Evolutionary conservation across 2,113 vertebrate genomes (phyloP).

Genomic region (Thalassoma bifasciatum): DNA sequence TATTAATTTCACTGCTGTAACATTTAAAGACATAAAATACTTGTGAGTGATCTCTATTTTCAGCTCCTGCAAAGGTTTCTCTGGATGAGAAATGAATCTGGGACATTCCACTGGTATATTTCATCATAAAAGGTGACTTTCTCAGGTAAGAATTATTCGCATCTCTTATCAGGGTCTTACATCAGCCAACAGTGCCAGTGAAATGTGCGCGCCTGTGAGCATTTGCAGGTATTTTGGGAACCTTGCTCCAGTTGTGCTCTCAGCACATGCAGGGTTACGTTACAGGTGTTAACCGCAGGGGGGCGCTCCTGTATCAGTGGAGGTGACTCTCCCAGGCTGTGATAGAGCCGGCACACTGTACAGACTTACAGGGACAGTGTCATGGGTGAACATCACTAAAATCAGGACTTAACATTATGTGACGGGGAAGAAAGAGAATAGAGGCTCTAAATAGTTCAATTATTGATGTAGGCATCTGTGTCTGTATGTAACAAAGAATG

Average conservation of each 20-base stretch:
- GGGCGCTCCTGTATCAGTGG: slow-evolving; percentile 38
- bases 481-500: background rate
- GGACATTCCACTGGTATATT: background rate
- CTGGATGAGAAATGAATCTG: no score
- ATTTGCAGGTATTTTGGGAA: slow-evolving; percentile 24
- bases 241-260: slow-evolving; percentile 18
- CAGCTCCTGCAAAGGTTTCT: no score
- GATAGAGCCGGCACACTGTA: slow-evolving; percentile 15
- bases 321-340: background rate
- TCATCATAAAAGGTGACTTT: background rate
- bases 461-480: background rate
- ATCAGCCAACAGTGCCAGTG: background rate
- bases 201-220: background rate
- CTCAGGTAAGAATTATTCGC: background rate
- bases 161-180: background rate
- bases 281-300: slow-evolving; percentile 9
- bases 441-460: background rate
- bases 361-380: slow-evolving; percentile 33
- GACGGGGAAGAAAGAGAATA: slow-evolving; percentile 14
- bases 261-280: background rate
- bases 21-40: background rate
- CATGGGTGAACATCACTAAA: slow-evolving; percentile 14
- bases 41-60: no score
- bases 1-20: background rate
- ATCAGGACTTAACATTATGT: slow-evolving; percentile 29